phyloP scores from a whole-genome alignment of 2,888 invertebrate genomes.

The Pandemis heparana region DNA sequence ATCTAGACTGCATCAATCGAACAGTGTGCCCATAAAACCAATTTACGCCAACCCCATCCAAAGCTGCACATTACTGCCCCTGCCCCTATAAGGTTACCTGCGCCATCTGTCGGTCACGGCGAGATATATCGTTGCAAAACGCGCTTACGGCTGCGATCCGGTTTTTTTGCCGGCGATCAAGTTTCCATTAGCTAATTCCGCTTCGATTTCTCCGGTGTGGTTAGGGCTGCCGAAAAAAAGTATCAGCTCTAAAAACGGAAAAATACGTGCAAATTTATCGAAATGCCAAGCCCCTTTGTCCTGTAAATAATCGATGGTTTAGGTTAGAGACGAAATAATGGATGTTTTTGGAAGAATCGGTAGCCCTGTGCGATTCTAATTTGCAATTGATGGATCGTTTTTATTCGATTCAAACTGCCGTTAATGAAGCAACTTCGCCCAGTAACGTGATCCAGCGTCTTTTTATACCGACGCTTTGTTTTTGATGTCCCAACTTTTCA shows the following conservation, averaged over 20 bases:
- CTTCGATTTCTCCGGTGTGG: slow-evolving; percentile 72
- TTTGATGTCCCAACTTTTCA: slow-evolving; percentile 36
- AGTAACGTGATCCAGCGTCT: slow-evolving; percentile 23
- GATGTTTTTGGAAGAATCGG: not conserved
- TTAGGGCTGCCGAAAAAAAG: slow-evolving; percentile 58
- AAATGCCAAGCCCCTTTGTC: not conserved
- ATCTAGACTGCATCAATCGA: slow-evolving; percentile 2
- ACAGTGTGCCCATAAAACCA: slow-evolving; percentile 22
- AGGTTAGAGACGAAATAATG: not conserved
- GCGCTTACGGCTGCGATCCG: slow-evolving; percentile 71
- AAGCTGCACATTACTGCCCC: slow-evolving; percentile 51
- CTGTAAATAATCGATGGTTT: not conserved
- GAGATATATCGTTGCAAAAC: slow-evolving; percentile 80
- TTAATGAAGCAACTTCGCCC: slow-evolving; percentile 65
- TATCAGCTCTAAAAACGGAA: not conserved
- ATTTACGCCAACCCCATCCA: slow-evolving; percentile 24
- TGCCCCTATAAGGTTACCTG: slow-evolving; percentile 77
- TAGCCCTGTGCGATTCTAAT: slow-evolving; percentile 59
- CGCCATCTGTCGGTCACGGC: slow-evolving; percentile 81
- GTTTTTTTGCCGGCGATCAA: slow-evolving; percentile 83
- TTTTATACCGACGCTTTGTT: slow-evolving; percentile 23
- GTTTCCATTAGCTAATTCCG: slow-evolving; percentile 85
- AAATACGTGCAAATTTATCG: not conserved
- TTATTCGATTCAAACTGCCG: slow-evolving; percentile 73
- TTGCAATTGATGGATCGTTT: slow-evolving; percentile 80